Evolutionary conservation across 2,888 invertebrate species (phyloP), one percentile per base, ranked within the genome.

Genomic region (Mythimna vitellina): DNA sequence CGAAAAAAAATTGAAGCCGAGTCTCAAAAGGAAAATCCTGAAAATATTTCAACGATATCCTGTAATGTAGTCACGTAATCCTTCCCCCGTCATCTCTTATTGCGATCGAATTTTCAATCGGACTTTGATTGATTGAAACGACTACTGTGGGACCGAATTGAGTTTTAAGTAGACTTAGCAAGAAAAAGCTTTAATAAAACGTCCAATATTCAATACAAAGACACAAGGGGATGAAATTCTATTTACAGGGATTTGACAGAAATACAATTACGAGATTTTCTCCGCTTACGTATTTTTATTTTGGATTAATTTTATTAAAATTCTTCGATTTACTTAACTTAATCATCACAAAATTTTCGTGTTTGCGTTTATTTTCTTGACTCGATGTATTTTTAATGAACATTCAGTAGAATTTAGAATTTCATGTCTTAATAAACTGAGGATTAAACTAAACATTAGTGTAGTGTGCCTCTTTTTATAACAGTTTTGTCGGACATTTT

Each of bases 61-160:
- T 82, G 90, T 91, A 93, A 92, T 90, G 87, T 90, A 91, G 93
- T 94, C 92, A 92, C 93, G 94, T 95, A 94, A 94, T 93, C 93
- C 92, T 92, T 91, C 92, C 91, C 88, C 90, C 91, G 91, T 93
- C 93, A 92, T 93, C 91, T 93, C 91, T 91, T 93, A 92, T 93
- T 93, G 88, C 89, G 90, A 94, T 92, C 93, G 94, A 95, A 95
- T 92, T 93, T 93, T 93, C 94, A 95, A 95, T 93, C 89, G 92
- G 90, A 90, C 92, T 90, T 89, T 93, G 95, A 95, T 95, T 95
- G 95, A 96, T 95, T 93, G 94, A 92, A 94, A 92, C 92, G 93
- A 91, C 89, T 90, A 89, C 89, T 88, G 85, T 87, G 85, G 84
- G 90, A 87, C 91, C 82, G 91, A 90, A 93, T 93, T 93, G 95